These are phyloP conservation scores for Semnopithecus entellus DNA, from an alignment of 2,113 vertebrate species.

Conservation along the genomic window DNA sequence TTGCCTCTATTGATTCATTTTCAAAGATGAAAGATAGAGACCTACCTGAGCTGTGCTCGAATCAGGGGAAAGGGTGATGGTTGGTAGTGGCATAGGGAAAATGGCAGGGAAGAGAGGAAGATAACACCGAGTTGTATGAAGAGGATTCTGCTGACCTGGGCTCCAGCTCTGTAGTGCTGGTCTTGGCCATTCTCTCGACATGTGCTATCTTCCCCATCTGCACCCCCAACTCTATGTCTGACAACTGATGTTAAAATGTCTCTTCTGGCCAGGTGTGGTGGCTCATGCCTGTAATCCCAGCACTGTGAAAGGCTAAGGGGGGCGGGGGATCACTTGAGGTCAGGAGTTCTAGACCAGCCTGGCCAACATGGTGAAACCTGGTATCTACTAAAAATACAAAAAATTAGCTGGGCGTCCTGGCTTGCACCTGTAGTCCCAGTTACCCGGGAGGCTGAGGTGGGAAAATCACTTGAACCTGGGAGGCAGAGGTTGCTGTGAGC, in stretches of 20 bases:
- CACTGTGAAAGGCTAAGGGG: too few species aligned
- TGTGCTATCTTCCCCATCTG: neutral
- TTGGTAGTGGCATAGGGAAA: neutral
- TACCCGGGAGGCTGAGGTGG: too few species aligned
- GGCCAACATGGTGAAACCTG: too few species aligned
- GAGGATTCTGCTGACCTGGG: neutral
- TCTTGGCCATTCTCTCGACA: neutral
- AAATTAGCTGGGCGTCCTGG: too few species aligned
- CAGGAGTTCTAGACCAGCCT: too few species aligned
- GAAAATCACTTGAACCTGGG: too few species aligned
- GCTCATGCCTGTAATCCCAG: too few species aligned
- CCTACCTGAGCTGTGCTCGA: neutral
- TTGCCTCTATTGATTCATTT: conserved; percentile 35
- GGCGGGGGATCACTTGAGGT: too few species aligned
- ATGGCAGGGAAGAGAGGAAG: neutral
- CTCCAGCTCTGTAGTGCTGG: neutral
- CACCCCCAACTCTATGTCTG: neutral
- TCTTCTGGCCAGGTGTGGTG: neutral
- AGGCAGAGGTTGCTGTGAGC: too few species aligned
- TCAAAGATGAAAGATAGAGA: conserved; percentile 32
- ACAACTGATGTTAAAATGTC: neutral
- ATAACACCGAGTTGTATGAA: neutral
- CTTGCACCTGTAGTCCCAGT: too few species aligned
- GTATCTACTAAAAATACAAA: too few species aligned
- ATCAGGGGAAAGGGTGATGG: neutral